Evolutionary conservation across 2,888 invertebrate species (phyloP).

Genomic region (Limnephilus lunatus): DNA sequence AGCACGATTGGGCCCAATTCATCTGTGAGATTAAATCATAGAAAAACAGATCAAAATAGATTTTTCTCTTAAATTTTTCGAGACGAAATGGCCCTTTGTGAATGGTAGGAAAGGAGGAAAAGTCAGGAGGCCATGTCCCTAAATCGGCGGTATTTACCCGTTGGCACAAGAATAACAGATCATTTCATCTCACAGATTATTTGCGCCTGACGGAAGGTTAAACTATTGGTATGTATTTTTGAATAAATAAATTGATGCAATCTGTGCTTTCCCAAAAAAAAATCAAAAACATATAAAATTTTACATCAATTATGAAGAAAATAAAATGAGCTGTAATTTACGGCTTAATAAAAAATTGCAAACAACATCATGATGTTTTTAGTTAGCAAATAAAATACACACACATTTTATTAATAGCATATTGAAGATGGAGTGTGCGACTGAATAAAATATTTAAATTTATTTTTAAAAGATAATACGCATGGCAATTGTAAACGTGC

Average conservation of each 20-base stretch:
- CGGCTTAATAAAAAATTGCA: background rate
- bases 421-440: background rate
- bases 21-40: too few species aligned
- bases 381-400: background rate
- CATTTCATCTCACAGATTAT: too few species aligned
- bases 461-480: background rate
- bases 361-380: background rate
- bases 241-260: background rate
- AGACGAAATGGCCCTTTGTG: too few species aligned
- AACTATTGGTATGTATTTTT: background rate
- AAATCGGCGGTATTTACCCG: too few species aligned
- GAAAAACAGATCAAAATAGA: too few species aligned
- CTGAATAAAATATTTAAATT: slow-evolving; percentile 18
- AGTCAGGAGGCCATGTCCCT: too few species aligned
- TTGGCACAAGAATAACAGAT: too few species aligned
- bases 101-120: too few species aligned
- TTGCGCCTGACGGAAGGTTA: too few species aligned
- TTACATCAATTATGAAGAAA: slow-evolving; percentile 8
- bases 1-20: too few species aligned
- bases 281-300: background rate
- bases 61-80: too few species aligned
- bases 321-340: background rate
- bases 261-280: background rate
- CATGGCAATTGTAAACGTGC: slow-evolving; percentile 10
- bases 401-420: background rate